Percentiles rank a stretch among this genome's conserved stretches.
Evolutionary conservation across 1,140 invertebrate genomes (phyloP).

Genomic region (Hycleus phaleratus): DNA sequence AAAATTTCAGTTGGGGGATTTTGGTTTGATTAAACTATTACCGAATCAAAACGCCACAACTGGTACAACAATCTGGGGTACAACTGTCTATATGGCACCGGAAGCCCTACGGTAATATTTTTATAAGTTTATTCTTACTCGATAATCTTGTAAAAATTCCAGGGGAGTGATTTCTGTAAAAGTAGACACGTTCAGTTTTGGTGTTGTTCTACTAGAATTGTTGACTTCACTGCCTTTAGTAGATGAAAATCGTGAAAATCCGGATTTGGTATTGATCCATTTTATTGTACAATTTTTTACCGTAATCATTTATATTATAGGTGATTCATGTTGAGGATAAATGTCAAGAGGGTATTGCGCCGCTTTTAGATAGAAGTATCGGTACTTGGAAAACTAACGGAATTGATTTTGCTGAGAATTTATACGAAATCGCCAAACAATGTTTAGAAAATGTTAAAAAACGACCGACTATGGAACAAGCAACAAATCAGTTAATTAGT

Average conservation of each 20-base stretch:
- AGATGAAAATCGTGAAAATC: slow-evolving; percentile 46
- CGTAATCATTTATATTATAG: slow-evolving; percentile 4
- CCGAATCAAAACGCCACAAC: slow-evolving; percentile 42
- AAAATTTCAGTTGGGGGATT: slow-evolving; percentile 57
- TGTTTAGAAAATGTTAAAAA: slow-evolving; percentile 42
- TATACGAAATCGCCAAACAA: slow-evolving; percentile 33
- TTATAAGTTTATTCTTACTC: not conserved
- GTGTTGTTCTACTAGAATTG: slow-evolving; percentile 65
- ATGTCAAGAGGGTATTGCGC: slow-evolving; percentile 31
- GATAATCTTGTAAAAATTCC: slow-evolving; percentile 24
- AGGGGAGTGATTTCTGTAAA: slow-evolving; percentile 62
- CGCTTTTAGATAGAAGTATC: slow-evolving; percentile 29
- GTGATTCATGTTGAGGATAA: slow-evolving; percentile 35
- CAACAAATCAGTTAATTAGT: not conserved
- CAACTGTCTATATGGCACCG: slow-evolving; percentile 67
- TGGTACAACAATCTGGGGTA: slow-evolving; percentile 56
- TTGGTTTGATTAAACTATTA: slow-evolving; percentile 57
- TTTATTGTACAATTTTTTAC: not conserved
- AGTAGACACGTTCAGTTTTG: slow-evolving; percentile 70
- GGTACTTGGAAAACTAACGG: slow-evolving; percentile 31
- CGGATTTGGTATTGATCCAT: slow-evolving; percentile 43
- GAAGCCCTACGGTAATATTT: slow-evolving; percentile 48
- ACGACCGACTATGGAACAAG: slow-evolving; percentile 24
- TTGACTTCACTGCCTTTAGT: slow-evolving; percentile 57
- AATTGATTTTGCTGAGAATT: slow-evolving; percentile 30